These are phyloP conservation scores for Cephalotes varians DNA, from an alignment of 2,888 invertebrate genomes.

Conservation along the genomic window DNA sequence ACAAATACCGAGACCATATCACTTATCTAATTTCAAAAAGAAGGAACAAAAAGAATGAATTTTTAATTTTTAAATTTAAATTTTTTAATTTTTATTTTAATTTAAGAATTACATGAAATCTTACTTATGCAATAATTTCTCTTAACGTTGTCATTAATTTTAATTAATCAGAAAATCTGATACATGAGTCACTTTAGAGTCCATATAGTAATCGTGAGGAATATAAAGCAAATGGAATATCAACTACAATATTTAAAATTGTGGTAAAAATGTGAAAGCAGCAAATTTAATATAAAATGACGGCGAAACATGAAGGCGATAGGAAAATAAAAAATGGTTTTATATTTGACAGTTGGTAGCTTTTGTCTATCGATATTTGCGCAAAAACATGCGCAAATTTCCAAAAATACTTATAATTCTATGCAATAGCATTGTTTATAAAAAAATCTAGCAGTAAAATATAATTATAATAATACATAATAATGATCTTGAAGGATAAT, in stretches of 20 bases:
- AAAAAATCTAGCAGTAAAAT: not conserved
- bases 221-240: not conserved
- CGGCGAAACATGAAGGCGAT: not conserved
- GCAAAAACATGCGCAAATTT: slow-evolving; percentile 3
- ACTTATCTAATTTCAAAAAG: not conserved
- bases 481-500: slow-evolving; percentile 1
- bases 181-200: not conserved
- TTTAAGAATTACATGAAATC: not conserved
- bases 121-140: not conserved
- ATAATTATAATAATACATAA: slow-evolving; percentile 6
- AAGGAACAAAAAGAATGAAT: not conserved
- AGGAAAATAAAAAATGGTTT: not conserved
- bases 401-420: not conserved
- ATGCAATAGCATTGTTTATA: not conserved
- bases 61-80: not conserved
- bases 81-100: no score
- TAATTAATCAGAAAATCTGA: slow-evolving; percentile 8
- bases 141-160: not conserved
- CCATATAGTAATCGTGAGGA: not conserved
- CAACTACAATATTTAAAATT: slow-evolving; percentile 15
- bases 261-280: slow-evolving; percentile 8
- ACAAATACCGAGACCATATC: not conserved
- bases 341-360: not conserved
- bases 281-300: slow-evolving; percentile 1
- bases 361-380: not conserved